phyloP scores from a whole-genome alignment of 2,797 vertebrate genomes.

The Gymnothorax javanicus region DNA sequence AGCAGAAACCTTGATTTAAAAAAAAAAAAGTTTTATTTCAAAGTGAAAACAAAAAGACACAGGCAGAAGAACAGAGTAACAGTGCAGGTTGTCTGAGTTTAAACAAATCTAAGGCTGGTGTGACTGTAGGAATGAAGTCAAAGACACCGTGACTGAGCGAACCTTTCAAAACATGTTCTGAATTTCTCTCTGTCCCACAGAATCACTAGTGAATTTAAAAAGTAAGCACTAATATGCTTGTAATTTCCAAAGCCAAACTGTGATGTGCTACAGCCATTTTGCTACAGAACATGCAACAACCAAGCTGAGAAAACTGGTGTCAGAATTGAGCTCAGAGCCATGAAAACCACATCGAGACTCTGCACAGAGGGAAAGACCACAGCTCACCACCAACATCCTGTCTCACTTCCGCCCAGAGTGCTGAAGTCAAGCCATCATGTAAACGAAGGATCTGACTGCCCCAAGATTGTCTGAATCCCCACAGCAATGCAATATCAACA shows the following conservation, averaged over 20 bases:
- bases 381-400: slow-evolving; percentile 54
- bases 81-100: neutral
- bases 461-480: neutral
- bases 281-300: neutral
- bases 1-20: neutral
- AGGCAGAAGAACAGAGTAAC: neutral
- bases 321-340: neutral
- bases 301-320: neutral
- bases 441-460: neutral
- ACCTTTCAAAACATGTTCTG: neutral
- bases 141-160: too few species aligned
- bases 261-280: neutral
- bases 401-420: slow-evolving; percentile 61
- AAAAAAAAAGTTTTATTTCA: neutral
- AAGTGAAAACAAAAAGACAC: neutral
- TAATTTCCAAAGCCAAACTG: neutral
- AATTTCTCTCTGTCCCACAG: neutral
- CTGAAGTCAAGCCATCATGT: neutral
- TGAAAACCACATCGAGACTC: slow-evolving; percentile 18
- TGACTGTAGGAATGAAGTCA: neutral
- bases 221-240: neutral
- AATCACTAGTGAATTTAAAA: neutral
- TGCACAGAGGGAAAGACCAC: slow-evolving; percentile 7
- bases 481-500: neutral
- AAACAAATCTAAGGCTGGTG: neutral